A percentile compares a stretch with the other conserved stretches of the same genome.
Conservation (phyloP, 2,797 vertebrate species). For the Mallotus villosus region DNA sequence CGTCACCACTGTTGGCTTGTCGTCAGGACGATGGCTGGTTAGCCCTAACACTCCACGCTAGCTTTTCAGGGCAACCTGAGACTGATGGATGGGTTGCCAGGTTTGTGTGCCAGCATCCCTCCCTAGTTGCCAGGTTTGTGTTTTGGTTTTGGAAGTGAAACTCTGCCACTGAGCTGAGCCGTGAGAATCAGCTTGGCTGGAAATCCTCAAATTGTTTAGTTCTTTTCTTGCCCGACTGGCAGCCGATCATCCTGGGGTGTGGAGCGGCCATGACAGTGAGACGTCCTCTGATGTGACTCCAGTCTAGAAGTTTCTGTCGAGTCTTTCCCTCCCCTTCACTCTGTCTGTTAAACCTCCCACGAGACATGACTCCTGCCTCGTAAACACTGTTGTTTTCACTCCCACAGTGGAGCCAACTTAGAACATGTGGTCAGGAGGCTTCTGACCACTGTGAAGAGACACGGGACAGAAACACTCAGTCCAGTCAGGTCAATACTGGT, state of each 20-base stretch:
- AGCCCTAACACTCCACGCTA: conserved; percentile 21
- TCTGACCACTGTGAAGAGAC: conserved; percentile 28
- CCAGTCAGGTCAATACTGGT: too few species aligned
- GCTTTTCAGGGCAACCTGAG: conserved; percentile 41
- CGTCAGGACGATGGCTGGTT: conserved; percentile 13
- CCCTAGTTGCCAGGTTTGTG: conserved; percentile 62
- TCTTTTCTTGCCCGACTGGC: conserved; percentile 34
- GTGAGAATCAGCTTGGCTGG: conserved; percentile 45
- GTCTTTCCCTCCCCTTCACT: conserved; percentile 20
- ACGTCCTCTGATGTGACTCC: background rate
- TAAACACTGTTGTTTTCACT: conserved; percentile 35
- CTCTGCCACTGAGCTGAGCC: conserved; percentile 65
- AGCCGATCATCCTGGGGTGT: too few species aligned
- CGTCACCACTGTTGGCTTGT: too few species aligned
- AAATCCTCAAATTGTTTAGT: background rate
- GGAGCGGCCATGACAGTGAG: conserved; percentile 13
- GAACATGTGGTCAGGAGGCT: conserved; percentile 37
- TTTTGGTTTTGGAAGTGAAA: conserved; percentile 65
- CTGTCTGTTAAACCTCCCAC: conserved; percentile 22
- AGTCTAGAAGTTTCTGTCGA: conserved; percentile 1
- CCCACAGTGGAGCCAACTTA: conserved; percentile 28
- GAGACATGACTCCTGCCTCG: conserved; percentile 37
- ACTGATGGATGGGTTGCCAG: conserved; percentile 57
- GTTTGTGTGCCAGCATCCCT: conserved; percentile 57
- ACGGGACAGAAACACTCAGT: background rate